phyloP scores from a whole-genome alignment of 1,140 invertebrate species.

The Thaumatotibia leucotreta region DNA sequence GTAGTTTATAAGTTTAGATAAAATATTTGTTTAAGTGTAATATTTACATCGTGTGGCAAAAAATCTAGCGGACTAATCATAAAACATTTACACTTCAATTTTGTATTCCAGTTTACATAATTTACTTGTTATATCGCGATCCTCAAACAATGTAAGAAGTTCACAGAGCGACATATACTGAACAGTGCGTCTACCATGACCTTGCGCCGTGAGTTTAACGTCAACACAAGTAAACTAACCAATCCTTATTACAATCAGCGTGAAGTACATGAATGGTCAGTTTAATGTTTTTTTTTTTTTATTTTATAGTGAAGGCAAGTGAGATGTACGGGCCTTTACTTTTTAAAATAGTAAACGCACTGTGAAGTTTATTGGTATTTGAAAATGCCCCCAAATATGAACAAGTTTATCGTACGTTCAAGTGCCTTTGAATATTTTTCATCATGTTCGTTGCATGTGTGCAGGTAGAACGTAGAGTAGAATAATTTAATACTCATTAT shows the following conservation, averaged over 20 bases:
- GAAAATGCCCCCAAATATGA: not conserved
- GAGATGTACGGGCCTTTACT: no score
- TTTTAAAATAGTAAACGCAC: no score
- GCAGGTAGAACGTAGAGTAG: constrained; percentile 16
- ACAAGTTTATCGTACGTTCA: not conserved
- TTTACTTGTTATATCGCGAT: not conserved
- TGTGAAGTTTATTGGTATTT: not conserved
- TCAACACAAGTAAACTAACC: no score
- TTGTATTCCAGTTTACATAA: not conserved
- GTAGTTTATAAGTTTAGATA: not conserved
- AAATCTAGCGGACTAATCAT: not conserved
- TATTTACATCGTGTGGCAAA: not conserved
- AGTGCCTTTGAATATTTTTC: not conserved
- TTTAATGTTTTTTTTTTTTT: no score
- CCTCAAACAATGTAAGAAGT: not conserved
- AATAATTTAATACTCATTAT: constrained; percentile 43
- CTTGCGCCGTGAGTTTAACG: no score
- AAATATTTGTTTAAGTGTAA: not conserved
- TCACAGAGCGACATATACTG: not conserved
- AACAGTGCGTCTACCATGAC: no score
- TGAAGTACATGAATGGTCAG: no score
- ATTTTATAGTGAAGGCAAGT: no score
- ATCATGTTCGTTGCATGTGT: not conserved
- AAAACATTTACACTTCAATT: not conserved
- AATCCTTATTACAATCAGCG: no score